Evolutionary conservation across 2,888 invertebrate species (phyloP).

Genomic region (Polyploca ridens): DNA sequence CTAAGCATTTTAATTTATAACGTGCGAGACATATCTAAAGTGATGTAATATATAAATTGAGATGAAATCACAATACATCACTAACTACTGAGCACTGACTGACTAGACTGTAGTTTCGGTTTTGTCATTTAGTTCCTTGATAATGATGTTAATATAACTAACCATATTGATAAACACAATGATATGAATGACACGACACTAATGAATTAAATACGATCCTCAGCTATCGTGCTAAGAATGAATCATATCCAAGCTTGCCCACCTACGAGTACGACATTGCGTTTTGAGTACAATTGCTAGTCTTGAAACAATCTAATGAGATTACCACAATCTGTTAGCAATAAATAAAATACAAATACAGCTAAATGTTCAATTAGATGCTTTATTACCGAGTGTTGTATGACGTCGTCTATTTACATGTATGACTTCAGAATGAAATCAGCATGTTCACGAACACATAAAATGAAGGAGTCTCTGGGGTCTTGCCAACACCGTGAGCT

Average conservation of each 20-base stretch:
- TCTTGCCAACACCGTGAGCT: not conserved
- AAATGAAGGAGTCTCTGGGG: not conserved
- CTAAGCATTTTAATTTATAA: too few species aligned
- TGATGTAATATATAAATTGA: not conserved
- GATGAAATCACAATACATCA: not conserved
- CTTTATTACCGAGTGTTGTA: constrained; percentile 19
- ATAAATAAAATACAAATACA: not conserved
- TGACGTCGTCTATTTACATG: constrained; percentile 33
- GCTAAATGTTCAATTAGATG: not conserved
- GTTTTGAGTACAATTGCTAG: not conserved
- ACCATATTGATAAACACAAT: not conserved
- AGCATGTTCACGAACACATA: constrained; percentile 13
- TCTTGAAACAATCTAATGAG: not conserved
- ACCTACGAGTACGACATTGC: not conserved
- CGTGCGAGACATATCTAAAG: not conserved
- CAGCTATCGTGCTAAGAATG: not conserved
- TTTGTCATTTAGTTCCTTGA: not conserved
- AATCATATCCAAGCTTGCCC: not conserved
- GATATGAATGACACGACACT: not conserved
- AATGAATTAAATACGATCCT: not conserved
- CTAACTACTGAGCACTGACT: not conserved
- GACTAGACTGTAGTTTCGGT: not conserved
- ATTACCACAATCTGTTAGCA: not conserved
- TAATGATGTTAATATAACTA: not conserved
- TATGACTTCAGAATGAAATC: constrained; percentile 34